Base-by-base conservation (phyloP, 2,888 invertebrate species). In the Aphodius granarius region DNA sequence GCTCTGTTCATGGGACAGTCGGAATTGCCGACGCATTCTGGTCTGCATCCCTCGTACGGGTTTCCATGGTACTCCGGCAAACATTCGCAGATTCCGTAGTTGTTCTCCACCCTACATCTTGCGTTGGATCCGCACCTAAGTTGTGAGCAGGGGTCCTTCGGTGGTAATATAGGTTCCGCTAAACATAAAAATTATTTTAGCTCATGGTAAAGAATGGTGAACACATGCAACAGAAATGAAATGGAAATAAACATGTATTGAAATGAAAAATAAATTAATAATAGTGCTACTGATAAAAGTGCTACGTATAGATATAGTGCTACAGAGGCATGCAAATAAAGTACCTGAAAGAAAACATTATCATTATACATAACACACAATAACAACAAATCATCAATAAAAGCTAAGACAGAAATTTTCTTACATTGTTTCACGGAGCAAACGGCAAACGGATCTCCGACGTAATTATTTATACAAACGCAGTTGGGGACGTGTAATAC, bases 21-120 rank as follows among this genome's bases (percentile, higher is more conserved):
- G 0, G 94, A 92, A 84, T 96, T 96, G 62, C 93, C 92, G 1
- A 96, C 88, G 85, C 97, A 97, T 86, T 96, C 96, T 0, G 96
- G 96, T 79, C 94, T 90, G 83, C 94, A 94, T 66, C 91, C 91
- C 78, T 92, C 91, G 84, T 94, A 93, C 0, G 94, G 94, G 86
- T 94, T 94, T 19, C 95, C 94, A 78, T 91, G 91, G 81, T 94
- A 91, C 76, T 93, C 93, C 43, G 91, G 89, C 75, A 92, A 87
- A 85, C 95, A 96, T 81, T 92, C 91, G 84, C 96, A 96, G 68
- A 92, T 89, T 0, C 94, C 94, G 19, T 91, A 90, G 21, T 90
- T 89, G 79, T 93, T 93, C 81, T 92, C 90, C 0, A 92, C 89
- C 72, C 92, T 91, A 84, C 96, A 96, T 75, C 92, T 91, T 15